A percentile compares a stretch with the other conserved stretches of the same genome.
Evolutionary conservation across 2,113 vertebrate genomes (phyloP).

Genomic region (Carassius carassius): DNA sequence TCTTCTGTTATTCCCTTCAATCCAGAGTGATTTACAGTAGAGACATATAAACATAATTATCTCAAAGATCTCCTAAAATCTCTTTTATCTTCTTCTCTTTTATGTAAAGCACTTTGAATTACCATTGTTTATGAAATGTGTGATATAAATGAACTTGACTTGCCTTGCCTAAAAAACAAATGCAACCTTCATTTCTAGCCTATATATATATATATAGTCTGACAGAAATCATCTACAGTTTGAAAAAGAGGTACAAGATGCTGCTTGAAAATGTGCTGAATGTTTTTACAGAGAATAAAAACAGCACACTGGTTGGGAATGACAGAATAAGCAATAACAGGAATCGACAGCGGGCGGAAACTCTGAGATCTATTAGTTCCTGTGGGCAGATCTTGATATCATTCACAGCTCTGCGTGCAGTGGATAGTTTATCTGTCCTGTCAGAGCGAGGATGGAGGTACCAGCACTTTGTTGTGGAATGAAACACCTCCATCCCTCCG

Average conservation of each 20-base stretch:
- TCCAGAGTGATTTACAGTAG: too few species aligned
- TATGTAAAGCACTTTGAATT: too few species aligned
- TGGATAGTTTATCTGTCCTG: slow-evolving; percentile 42
- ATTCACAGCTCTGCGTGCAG: slow-evolving; percentile 64
- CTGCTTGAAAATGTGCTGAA: background rate
- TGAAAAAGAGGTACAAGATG: background rate
- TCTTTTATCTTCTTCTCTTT: too few species aligned
- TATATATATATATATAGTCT: too few species aligned
- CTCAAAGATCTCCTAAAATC: too few species aligned
- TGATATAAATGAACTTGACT: too few species aligned
- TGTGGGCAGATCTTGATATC: slow-evolving; percentile 64
- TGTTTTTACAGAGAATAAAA: background rate
- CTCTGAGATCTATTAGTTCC: slow-evolving; percentile 52
- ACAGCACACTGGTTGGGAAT: background rate
- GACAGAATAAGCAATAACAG: background rate
- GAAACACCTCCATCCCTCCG: slow-evolving; percentile 65
- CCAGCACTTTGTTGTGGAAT: slow-evolving; percentile 64
- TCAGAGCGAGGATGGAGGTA: slow-evolving; percentile 56
- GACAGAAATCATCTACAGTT: too few species aligned
- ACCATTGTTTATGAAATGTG: too few species aligned
- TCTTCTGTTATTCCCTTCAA: too few species aligned
- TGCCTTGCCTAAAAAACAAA: too few species aligned
- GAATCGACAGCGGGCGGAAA: slow-evolving; percentile 1
- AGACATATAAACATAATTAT: too few species aligned
- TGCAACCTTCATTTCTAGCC: too few species aligned